Conservation (phyloP, 2,797 vertebrate genomes). For the Spinus pinus region DNA sequence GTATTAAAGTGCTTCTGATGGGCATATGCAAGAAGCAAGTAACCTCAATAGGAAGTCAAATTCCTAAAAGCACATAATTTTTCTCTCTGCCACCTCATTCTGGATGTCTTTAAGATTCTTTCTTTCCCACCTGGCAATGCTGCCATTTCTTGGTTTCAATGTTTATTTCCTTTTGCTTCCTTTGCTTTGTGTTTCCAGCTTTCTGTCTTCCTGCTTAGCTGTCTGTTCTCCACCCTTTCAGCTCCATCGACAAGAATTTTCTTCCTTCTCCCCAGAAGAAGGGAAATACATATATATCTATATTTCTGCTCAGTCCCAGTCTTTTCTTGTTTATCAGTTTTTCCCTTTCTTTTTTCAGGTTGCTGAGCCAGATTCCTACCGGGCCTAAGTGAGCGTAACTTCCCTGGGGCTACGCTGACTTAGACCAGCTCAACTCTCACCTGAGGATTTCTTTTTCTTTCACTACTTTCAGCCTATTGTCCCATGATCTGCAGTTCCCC, state of each 20-base stretch:
- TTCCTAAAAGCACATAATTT: not conserved
- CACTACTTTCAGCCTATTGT: not conserved
- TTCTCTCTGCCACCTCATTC: not conserved
- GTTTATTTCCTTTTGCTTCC: not conserved
- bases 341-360: slow-evolving; percentile 50
- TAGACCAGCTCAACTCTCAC: slow-evolving; percentile 44
- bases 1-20: not conserved
- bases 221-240: not conserved
- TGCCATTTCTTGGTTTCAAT: not conserved
- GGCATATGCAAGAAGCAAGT: not conserved
- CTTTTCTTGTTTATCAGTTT: slow-evolving; percentile 29
- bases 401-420: slow-evolving; percentile 27
- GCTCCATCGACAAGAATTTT: not conserved
- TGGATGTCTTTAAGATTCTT: not conserved
- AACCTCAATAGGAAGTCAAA: not conserved
- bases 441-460: slow-evolving; percentile 26
- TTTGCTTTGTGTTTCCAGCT: not conserved
- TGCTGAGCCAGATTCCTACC: slow-evolving; percentile 27
- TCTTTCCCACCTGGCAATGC: not conserved
- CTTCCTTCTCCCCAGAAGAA: not conserved
- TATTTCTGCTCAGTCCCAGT: not conserved
- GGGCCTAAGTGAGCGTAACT: slow-evolving; percentile 55
- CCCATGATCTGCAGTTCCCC: not conserved
- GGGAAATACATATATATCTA: not conserved
- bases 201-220: not conserved